Evolutionary conservation across 2,113 vertebrate species (phyloP).

Genomic region (Oryzias curvinotus): DNA sequence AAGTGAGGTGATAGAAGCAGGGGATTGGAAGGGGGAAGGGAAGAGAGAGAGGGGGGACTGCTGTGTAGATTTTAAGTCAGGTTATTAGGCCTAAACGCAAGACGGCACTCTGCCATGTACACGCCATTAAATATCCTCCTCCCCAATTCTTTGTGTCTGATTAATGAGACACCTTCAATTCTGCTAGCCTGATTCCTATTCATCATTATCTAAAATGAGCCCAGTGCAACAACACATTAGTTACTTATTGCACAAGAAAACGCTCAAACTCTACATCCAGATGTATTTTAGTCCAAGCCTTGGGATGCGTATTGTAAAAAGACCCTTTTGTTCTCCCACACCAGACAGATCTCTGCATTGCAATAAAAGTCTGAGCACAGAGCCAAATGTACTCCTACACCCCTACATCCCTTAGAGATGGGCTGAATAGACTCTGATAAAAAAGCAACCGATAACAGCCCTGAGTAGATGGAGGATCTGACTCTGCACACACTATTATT

Average conservation of each 20-base stretch:
- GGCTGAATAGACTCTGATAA: conserved; percentile 62
- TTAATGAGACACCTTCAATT: conserved; percentile 56
- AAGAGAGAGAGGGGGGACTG: conserved; percentile 16
- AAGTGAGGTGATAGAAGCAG: conserved; percentile 59
- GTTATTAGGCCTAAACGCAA: conserved; percentile 65
- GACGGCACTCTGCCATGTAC: conserved; percentile 53
- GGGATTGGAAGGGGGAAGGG: conserved; percentile 14
- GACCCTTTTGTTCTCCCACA: conserved; percentile 55
- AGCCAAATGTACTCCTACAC: conserved; percentile 62
- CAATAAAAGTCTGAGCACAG: conserved; percentile 61
- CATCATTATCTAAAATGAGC: conserved; percentile 41
- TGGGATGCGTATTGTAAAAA: conserved; percentile 31
- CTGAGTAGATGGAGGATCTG: conserved; percentile 53
- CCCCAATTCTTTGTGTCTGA: conserved; percentile 47
- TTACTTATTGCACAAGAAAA: conserved; percentile 24
- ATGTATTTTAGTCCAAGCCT: conserved; percentile 40
- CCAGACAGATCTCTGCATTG: conserved; percentile 55
- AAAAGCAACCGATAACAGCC: conserved; percentile 59
- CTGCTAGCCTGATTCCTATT: conserved; percentile 30
- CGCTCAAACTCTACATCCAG: conserved; percentile 8
- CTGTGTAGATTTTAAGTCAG: conserved; percentile 57
- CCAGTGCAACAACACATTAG: conserved; percentile 13
- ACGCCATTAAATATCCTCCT: conserved; percentile 56
- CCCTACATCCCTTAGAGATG: conserved; percentile 52
- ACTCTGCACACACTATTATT: conserved; percentile 55